Evolutionary conservation across 2,888 invertebrate genomes (phyloP), one percentile per base, ranked within the genome.

Genomic region (Corythucha ciliata): DNA sequence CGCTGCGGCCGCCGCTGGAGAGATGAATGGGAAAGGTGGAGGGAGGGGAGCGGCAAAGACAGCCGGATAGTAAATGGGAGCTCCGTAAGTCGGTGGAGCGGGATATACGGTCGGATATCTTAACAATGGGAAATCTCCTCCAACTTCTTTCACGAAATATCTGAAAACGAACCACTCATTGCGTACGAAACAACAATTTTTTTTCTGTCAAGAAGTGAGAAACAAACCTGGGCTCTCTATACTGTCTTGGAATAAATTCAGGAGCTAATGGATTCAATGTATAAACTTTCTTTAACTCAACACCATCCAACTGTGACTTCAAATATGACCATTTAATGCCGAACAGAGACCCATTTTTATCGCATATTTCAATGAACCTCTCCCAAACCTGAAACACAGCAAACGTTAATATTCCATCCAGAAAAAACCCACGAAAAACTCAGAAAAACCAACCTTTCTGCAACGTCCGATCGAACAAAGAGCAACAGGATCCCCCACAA

Each of bases 401-500:
- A 37, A 48, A 44, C 20, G 48, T 48, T 10, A 34, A 45, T 10
- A 21, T 8, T 36, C 8, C 8, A 16, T 8, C 16, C 14, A 14
- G 8, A 12, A 12, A 12, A 36, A 8, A 36, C 8, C 37, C 14
- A 10, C 12, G 8, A 8, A 41, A 21, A 14, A 16, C 2, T 42
- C 10, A 29, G 12, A 29, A 29, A 29, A 8, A 52, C 48, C 12
- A 21, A 48, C 57, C 39, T 56, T 55, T 20, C 74, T 77, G 67
- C 87, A 87, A 54, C 81, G 75, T 6, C 88, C 88, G 42, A 86
- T 76, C 0, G 86, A 81, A 62, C 86, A 83, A 8, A 89, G 69
- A 0, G 85, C 84, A 1, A 87, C 78, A 0, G 88, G 87, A 70
- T 89, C 88, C 0, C 88, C 88, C 1, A 89, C 82, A 12, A 88